phyloP scores from a whole-genome alignment of 35 echinoderm and acorn worm genomes.

The Ophiothrix spiculata region DNA sequence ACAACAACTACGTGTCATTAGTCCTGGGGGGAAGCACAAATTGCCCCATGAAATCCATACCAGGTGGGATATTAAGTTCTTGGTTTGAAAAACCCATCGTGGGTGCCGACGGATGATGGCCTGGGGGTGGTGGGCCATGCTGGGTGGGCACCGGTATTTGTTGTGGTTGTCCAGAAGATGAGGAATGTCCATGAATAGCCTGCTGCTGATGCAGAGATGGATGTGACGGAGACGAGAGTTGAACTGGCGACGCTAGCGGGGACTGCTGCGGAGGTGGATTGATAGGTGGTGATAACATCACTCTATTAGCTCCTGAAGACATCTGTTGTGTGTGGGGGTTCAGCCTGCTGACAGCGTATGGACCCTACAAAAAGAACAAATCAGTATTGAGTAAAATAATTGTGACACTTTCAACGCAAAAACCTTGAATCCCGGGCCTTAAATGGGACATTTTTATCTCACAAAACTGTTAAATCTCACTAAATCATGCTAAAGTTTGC shows the following conservation, averaged over 20 bases:
- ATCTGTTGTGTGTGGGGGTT: neutral
- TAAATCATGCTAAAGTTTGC: too few species aligned
- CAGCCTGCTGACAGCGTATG: neutral
- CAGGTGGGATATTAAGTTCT: neutral
- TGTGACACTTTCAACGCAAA: too few species aligned
- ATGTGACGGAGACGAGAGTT: neutral
- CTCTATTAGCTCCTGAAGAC: neutral
- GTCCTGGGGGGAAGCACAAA: slow-evolving; percentile 2
- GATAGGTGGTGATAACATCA: neutral
- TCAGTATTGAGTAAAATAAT: too few species aligned
- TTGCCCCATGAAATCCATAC: slow-evolving; percentile 7
- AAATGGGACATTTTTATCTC: too few species aligned
- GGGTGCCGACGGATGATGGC: too few species aligned
- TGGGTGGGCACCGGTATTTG: neutral
- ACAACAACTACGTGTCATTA: neutral
- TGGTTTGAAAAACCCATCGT: neutral
- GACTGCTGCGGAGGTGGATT: neutral
- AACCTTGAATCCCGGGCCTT: too few species aligned
- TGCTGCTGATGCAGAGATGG: neutral
- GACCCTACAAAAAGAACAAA: neutral
- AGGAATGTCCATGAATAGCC: neutral
- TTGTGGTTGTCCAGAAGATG: neutral
- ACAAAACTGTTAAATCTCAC: too few species aligned
- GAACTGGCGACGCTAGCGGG: neutral
- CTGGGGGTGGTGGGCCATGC: neutral